Conservation (phyloP, 2,888 invertebrate genomes). For the Chaetogeoica ovagalla region DNA sequence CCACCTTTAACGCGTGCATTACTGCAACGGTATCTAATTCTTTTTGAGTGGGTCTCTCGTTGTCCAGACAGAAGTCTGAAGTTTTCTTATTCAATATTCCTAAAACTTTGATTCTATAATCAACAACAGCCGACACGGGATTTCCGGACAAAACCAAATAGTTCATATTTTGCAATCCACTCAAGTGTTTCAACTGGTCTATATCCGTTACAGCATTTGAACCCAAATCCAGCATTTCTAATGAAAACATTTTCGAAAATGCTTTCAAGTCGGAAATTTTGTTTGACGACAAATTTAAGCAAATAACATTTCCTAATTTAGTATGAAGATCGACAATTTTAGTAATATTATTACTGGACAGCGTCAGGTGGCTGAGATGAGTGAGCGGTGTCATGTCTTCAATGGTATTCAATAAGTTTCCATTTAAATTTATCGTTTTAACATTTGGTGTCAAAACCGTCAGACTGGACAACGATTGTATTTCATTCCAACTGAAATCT, state of each 20-base stretch:
- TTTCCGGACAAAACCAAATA: constrained; percentile 86
- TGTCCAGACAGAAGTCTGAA: constrained; percentile 82
- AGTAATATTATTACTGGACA: constrained; percentile 77
- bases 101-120: constrained; percentile 87
- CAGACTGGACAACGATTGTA: constrained; percentile 77
- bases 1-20: constrained; percentile 80
- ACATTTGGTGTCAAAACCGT: constrained; percentile 76
- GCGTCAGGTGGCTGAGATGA: constrained; percentile 73
- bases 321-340: constrained; percentile 77
- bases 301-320: constrained; percentile 85
- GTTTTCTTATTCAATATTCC: constrained; percentile 84
- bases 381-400: constrained; percentile 78
- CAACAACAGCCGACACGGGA: constrained; percentile 81
- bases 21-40: constrained; percentile 92
- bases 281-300: constrained; percentile 83
- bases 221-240: constrained; percentile 83
- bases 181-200: constrained; percentile 78
- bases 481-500: constrained; percentile 77
- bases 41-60: constrained; percentile 80
- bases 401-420: constrained; percentile 76
- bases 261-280: constrained; percentile 72
- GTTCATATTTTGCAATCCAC: constrained; percentile 83
- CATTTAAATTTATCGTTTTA: constrained; percentile 72
- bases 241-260: constrained; percentile 80
- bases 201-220: constrained; percentile 81